phyloP scores from a whole-genome alignment of 2,113 vertebrate species.

The Sander vitreus region DNA sequence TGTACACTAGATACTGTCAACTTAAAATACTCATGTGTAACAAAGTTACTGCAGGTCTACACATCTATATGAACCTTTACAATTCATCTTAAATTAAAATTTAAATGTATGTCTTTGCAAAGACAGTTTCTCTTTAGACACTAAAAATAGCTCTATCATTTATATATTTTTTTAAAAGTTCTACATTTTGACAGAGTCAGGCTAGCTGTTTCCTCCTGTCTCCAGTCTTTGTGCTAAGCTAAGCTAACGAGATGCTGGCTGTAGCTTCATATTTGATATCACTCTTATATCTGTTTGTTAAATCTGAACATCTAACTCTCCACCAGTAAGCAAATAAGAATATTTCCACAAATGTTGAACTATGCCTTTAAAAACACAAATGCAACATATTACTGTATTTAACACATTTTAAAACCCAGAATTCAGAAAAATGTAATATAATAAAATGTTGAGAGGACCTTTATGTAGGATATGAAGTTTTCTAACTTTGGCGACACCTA shows the following conservation, averaged over 20 bases:
- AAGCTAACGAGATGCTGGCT: not conserved
- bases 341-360: not conserved
- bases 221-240: slow-evolving; percentile 4
- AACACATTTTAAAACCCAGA: not conserved
- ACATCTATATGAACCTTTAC: no score
- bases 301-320: not conserved
- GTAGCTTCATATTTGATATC: not conserved
- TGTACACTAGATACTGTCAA: no score
- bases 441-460: slow-evolving; percentile 9
- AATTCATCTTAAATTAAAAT: no score
- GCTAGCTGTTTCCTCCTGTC: not conserved
- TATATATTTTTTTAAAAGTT: not conserved
- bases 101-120: not conserved
- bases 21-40: not conserved
- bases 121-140: not conserved
- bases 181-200: not conserved
- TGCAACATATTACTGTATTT: not conserved
- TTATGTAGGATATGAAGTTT: slow-evolving; percentile 5
- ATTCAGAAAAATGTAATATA: slow-evolving; percentile 7
- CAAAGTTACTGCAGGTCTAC: not conserved
- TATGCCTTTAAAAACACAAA: not conserved
- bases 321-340: not conserved
- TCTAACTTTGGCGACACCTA: slow-evolving; percentile 32
- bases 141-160: not conserved
- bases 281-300: no score